These are phyloP conservation scores for Steinernema scapterisci DNA, from an alignment of 2,888 invertebrate genomes.

Conservation along the genomic window DNA sequence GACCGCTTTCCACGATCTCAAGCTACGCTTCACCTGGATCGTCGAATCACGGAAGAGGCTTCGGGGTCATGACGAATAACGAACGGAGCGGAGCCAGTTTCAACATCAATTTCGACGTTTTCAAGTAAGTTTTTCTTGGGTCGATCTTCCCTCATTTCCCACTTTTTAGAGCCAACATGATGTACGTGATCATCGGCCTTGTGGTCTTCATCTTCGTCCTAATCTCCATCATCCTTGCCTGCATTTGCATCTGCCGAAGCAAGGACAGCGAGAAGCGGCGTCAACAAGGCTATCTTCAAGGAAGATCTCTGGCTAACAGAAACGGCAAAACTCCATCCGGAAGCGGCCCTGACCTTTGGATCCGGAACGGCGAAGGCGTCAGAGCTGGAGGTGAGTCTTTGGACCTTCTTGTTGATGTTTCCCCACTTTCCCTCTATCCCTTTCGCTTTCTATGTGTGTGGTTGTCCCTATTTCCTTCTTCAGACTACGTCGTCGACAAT, in stretches of 20 bases:
- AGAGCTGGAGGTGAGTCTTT: constrained; percentile 4
- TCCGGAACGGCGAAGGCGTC: constrained; percentile 42
- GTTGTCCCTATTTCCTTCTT: constrained; percentile 34
- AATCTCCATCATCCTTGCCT: constrained; percentile 46
- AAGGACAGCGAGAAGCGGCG: constrained; percentile 28
- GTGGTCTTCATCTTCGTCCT: constrained; percentile 50
- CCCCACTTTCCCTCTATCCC: constrained; percentile 11
- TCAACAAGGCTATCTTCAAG: constrained; percentile 44
- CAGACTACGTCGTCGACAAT: constrained; percentile 51
- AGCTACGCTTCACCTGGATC: constrained; percentile 52
- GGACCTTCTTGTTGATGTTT: not conserved
- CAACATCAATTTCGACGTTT: not conserved
- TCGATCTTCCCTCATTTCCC: too few species aligned
- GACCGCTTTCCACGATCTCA: constrained; percentile 78
- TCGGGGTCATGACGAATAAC: not conserved
- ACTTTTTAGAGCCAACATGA: constrained; percentile 29
- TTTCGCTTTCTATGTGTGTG: constrained; percentile 26
- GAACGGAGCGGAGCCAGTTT: not conserved
- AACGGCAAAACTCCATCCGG: constrained; percentile 9
- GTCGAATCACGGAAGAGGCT: not conserved
- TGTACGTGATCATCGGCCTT: constrained; percentile 48
- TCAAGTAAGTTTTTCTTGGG: constrained; percentile 23
- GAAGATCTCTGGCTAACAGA: constrained; percentile 38
- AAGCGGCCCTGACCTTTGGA: constrained; percentile 46
- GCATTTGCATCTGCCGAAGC: constrained; percentile 39